These are phyloP conservation scores for Coelopa pilipes DNA, from an alignment of 2,888 invertebrate species.

Conservation along the genomic window DNA sequence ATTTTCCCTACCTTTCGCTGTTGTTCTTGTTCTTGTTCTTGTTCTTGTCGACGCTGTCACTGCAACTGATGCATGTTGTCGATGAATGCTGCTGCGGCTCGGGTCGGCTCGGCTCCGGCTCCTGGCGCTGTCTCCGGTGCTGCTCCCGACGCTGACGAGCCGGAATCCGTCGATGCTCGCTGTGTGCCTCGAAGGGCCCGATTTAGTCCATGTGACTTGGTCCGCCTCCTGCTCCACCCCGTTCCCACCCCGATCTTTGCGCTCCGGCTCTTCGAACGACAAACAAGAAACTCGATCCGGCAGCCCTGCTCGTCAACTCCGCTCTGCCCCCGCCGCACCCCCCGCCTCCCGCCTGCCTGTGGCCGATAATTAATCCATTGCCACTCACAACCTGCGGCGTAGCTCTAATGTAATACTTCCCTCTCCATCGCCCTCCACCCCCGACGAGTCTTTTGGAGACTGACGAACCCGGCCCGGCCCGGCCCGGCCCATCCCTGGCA, in stretches of 20 bases:
- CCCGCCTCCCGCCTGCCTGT: not conserved
- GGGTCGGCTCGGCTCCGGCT: not conserved
- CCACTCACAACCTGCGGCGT: conserved; percentile 23
- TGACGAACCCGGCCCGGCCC: not conserved
- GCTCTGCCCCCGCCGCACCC: not conserved
- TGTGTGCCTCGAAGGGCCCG: too few species aligned
- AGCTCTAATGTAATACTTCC: conserved; percentile 26
- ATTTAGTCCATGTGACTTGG: not conserved
- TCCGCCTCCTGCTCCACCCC: not conserved
- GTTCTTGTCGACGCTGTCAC: conserved; percentile 2
- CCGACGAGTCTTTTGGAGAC: not conserved
- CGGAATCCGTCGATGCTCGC: conserved; percentile 21
- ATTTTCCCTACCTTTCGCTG: conserved; percentile 17
- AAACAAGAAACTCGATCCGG: conserved; percentile 32
- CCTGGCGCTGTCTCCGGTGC: not conserved
- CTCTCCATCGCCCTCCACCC: not conserved
- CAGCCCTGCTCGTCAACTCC: conserved; percentile 6
- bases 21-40: conserved; percentile 21
- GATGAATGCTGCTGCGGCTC: conserved; percentile 6
- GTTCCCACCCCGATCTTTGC: not conserved
- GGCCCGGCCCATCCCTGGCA: not conserved
- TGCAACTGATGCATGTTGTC: conserved; percentile 15
- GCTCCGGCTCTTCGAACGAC: not conserved
- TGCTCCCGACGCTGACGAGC: conserved; percentile 15
- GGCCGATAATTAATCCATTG: conserved; percentile 34